These are phyloP conservation scores for Podabrus alpinus DNA, from an alignment of 2,888 invertebrate species.

Conservation along the genomic window DNA sequence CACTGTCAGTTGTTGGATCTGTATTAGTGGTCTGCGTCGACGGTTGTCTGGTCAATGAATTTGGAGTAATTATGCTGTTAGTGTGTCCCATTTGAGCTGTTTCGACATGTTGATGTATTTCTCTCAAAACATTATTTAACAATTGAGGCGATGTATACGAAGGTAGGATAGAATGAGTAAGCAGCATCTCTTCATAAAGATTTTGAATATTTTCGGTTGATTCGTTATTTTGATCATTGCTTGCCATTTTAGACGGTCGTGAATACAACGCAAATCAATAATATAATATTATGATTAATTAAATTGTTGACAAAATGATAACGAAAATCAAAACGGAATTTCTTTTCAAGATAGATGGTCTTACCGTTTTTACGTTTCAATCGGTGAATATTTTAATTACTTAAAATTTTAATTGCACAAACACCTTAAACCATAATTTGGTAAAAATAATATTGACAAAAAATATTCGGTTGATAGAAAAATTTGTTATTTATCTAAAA, in stretches of 20 bases:
- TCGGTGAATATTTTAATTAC: too few species aligned
- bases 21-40: slow-evolving; percentile 30
- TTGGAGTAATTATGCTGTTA: slow-evolving; percentile 42
- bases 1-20: slow-evolving; percentile 28
- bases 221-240: background rate
- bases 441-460: background rate
- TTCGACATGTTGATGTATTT: slow-evolving; percentile 69
- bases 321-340: background rate
- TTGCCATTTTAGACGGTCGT: background rate
- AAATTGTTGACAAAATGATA: background rate
- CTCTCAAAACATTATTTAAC: slow-evolving; percentile 58
- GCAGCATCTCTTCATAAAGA: background rate
- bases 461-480: background rate
- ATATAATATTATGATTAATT: background rate
- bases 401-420: background rate
- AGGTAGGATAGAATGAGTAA: background rate
- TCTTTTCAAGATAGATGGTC: background rate
- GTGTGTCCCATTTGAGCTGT: slow-evolving; percentile 58
- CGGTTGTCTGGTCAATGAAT: slow-evolving; percentile 44
- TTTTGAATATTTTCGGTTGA: background rate
- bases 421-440: background rate
- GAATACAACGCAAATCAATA: background rate
- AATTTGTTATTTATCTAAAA: background rate
- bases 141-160: slow-evolving; percentile 40
- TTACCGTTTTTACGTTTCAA: background rate